Percentiles rank a stretch among this genome's conserved stretches.
phyloP scores from a whole-genome alignment of 2,888 invertebrate species.

The Drosophila atroscutellata region DNA sequence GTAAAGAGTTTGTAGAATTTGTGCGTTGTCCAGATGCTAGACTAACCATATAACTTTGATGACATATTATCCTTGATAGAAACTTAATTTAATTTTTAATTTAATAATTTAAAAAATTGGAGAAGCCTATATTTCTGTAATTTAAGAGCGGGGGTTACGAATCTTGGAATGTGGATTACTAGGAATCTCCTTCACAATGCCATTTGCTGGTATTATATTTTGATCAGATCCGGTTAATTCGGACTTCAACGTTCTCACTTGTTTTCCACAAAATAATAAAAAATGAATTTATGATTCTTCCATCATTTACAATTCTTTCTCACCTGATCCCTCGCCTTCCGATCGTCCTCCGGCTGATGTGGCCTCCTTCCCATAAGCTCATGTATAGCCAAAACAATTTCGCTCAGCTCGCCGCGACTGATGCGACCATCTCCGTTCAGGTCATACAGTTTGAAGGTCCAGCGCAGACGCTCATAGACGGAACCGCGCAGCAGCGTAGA shows the following conservation, averaged over 20 bases:
- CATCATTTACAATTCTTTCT: background rate
- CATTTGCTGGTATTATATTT: background rate
- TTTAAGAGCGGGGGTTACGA: background rate
- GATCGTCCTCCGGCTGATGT: constrained; percentile 92
- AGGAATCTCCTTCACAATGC: background rate
- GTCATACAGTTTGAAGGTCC: constrained; percentile 98
- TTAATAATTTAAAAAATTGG: background rate
- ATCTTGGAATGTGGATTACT: background rate
- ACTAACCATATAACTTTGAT: background rate
- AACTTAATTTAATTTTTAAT: too few relatives aligned
- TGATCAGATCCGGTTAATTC: background rate
- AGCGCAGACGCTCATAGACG: constrained; percentile 96
- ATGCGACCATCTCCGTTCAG: constrained; percentile 98
- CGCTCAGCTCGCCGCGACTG: constrained; percentile 94
- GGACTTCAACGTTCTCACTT: background rate
- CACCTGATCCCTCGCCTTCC: constrained; percentile 93
- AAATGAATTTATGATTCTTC: background rate
- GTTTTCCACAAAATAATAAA: background rate
- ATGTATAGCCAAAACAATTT: constrained; percentile 95
- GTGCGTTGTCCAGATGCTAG: background rate
- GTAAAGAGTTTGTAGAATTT: too few relatives aligned
- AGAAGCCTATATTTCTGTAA: background rate
- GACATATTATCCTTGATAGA: background rate
- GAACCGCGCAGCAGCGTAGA: constrained; percentile 96
- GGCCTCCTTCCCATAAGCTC: constrained; percentile 93